Evolutionary conservation across 2,113 vertebrate species (phyloP).

Genomic region (Probosciger aterrimus): DNA sequence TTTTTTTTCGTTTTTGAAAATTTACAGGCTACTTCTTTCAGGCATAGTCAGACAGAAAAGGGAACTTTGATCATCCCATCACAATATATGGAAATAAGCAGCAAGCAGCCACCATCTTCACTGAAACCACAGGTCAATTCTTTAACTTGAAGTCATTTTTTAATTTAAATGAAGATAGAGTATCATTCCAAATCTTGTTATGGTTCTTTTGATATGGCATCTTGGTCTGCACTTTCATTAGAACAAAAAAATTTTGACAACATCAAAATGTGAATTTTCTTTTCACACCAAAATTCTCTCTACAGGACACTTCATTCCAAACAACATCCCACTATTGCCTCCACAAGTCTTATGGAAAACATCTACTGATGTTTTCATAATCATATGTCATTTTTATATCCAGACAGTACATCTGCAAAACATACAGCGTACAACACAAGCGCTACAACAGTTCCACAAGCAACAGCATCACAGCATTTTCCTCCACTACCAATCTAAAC

Average conservation of each 20-base stretch:
- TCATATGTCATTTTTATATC: background rate
- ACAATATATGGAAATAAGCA: background rate
- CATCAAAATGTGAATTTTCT: background rate
- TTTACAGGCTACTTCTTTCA: background rate
- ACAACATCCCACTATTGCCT: background rate
- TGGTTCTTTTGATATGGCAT: background rate
- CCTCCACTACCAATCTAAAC: background rate
- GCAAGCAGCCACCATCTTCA: background rate
- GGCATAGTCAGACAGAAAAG: background rate
- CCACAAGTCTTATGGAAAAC: background rate
- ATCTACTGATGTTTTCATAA: background rate
- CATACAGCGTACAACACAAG: background rate
- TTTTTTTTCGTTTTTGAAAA: background rate
- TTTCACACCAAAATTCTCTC: background rate
- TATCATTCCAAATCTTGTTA: background rate
- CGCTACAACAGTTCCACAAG: background rate
- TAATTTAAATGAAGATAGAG: background rate
- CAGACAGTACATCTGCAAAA: background rate
- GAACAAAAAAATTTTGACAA: background rate
- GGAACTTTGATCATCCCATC: background rate
- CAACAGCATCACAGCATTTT: background rate
- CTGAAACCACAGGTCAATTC: background rate
- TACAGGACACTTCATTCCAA: background rate
- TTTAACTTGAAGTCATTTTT: background rate
- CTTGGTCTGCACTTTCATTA: background rate